Evolutionary conservation across 1,140 invertebrate species (phyloP), one percentile per base, ranked within the genome.

Genomic region (Tenebrio molitor): DNA sequence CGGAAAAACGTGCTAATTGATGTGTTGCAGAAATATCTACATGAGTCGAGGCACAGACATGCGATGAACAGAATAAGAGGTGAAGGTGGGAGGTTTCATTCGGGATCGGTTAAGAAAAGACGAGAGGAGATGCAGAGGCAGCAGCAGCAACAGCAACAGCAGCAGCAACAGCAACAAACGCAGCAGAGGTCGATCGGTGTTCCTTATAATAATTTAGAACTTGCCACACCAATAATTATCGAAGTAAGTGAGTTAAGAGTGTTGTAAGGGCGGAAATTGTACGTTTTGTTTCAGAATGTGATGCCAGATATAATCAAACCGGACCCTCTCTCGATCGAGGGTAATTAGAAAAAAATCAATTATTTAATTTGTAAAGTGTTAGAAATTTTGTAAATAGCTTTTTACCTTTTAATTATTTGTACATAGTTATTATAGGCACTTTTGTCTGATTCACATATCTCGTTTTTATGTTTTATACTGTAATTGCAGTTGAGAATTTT

Each of bases 51-150:
- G 68, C 98, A 99, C 86, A 87, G 93, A 77, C 98, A 99, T 82
- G 98, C 98, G 0, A 96, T 99, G 94, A 99, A 99, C 83, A 88
- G 98, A 81, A 93, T 97, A 78, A 87, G 98, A 69, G 97, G 97
- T 3, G 96, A 97, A 86, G 98, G 97, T 50, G 98, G 98, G 0
- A 87, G 97, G 68, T 99, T 99, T 80, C 93, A 96, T 83, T 94
- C 95, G 15, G 91, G 91, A 17, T 89, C 89, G 71, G 87, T 88
- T 0, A 90, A 90, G 74, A 89, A 89, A 79, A 80, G 85, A 80
- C 85, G 82, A 85, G 74, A 77, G 71, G 73, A 77, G 64, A 62
- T 72, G 71, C 21, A 70, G 25, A 72, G 69, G 15, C 44, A 77
- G 17, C 72, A 76, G 10, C 72, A 77, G n/a, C 75, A 78, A 42